Percentiles rank a stretch among this genome's conserved stretches.
These are phyloP conservation scores for Phrynocephalus guinanensis DNA, from an alignment of 2,797 vertebrate genomes.

Conservation along the genomic window DNA sequence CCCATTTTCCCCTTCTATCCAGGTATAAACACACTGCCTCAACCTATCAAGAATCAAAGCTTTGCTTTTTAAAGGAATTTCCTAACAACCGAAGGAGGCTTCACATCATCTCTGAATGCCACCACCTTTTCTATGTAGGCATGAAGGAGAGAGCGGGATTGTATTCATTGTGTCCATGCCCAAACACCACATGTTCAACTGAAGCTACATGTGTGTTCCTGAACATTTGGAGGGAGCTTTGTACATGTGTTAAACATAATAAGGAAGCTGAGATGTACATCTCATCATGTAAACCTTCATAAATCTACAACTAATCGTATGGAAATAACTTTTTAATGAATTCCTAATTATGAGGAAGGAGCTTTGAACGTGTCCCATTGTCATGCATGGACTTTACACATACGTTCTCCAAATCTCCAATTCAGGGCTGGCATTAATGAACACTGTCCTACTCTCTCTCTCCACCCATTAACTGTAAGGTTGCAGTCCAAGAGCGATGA, in stretches of 20 bases:
- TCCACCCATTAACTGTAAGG: neutral
- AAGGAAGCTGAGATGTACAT: no score
- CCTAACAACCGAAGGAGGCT: no score
- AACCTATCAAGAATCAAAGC: neutral
- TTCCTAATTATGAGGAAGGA: neutral
- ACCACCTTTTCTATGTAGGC: neutral
- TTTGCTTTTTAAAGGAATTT: neutral
- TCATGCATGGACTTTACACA: neutral
- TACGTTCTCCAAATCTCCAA: no score
- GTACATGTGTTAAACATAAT: no score
- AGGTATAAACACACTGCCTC: neutral
- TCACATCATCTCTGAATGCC: neutral
- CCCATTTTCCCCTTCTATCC: constrained; percentile 21
- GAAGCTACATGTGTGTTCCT: neutral
- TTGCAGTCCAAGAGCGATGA: neutral
- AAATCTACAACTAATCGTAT: no score
- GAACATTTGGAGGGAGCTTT: neutral
- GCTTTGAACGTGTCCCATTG: neutral
- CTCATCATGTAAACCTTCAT: no score
- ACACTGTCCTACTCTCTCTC: neutral
- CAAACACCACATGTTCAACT: neutral
- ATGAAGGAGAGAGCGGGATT: neutral
- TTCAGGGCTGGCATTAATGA: neutral
- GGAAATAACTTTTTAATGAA: no score
- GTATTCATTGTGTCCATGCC: neutral